Evolutionary conservation across 2,888 invertebrate genomes (phyloP), one percentile per base, ranked within the genome.

Genomic region (Drosophila parthenogenetica): DNA sequence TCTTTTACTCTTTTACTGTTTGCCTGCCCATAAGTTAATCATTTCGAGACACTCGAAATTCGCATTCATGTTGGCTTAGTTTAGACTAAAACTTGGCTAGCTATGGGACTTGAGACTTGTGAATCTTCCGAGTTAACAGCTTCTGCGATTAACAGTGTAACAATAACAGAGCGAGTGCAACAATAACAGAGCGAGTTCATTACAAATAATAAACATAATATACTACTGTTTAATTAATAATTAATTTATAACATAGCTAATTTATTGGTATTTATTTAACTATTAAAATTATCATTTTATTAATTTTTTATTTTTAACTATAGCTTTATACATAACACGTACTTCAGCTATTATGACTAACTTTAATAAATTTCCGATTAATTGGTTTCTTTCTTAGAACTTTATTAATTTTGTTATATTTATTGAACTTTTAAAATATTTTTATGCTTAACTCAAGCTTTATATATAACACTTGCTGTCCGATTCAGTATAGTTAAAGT

Each of bases 391-490:
- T 8, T 29, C 7, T 29, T 2, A 29, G 29, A 29, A 29, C 29
- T 29, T 29, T 29, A 8, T 29, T 29, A 29, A 8, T 29, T 29
- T 29, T 29, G 29, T 29, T 29, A 7, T 8, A 29, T 29, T 29
- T 29, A 29, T 29, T 29, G 29, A 29, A 29, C 5, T 29, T 29
- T 8, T 29, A 5, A 29, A 8, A 29, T 29, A 29, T 29, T 29
- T 29, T 29, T 8, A 29, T 29, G 29, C 29, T 29, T 8, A 29
- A 8, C 29, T 5, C 0, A 8, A 29, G 29, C 29, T 29, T 29
- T 59, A 54, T 55, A 43, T 53, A 69, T 60, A 60, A 69, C 58
- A 74, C 57, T 63, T 63, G 22, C 42, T 62, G 29, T 62, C 29
- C 40, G 32, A n/a, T 48, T 42, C 19, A 25, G 11, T 14, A 39